A percentile compares a stretch with the other conserved stretches of the same genome.
phyloP scores from a whole-genome alignment of 2,113 vertebrate species.

The Rattus rattus region DNA sequence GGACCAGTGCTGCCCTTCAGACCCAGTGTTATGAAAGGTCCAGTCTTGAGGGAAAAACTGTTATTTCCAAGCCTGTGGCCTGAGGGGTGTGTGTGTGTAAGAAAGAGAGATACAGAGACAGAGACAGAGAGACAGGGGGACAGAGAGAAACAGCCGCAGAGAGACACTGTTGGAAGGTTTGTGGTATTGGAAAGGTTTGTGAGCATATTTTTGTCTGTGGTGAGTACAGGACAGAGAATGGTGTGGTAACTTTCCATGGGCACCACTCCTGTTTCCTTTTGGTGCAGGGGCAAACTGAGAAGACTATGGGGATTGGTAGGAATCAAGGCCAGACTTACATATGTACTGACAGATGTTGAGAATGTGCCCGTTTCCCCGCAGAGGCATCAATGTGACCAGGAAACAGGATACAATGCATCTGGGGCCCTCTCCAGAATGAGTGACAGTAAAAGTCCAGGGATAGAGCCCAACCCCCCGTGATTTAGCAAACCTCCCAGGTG shows the following conservation, averaged over 20 bases:
- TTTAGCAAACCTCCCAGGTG: background rate
- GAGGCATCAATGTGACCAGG: background rate
- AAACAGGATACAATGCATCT: no score
- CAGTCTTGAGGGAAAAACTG: background rate
- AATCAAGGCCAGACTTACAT: background rate
- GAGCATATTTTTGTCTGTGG: slow-evolving; percentile 29
- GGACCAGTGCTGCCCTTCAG: background rate
- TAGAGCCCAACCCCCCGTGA: background rate
- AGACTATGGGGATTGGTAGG: background rate
- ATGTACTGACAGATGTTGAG: background rate
- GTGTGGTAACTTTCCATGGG: background rate
- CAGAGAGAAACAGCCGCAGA: background rate
- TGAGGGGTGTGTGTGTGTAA: background rate
- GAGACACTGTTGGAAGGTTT: no score
- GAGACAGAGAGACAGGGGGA: background rate
- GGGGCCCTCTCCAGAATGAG: background rate
- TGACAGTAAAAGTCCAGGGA: background rate
- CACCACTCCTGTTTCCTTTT: background rate
- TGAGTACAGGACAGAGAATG: background rate
- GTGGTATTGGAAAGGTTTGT: background rate
- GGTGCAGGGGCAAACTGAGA: background rate
- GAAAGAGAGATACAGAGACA: background rate
- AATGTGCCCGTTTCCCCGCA: background rate
- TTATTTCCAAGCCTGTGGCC: background rate
- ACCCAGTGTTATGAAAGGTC: background rate